phyloP scores from a whole-genome alignment of 2,797 vertebrate species.

The Discoglossus pictus region DNA sequence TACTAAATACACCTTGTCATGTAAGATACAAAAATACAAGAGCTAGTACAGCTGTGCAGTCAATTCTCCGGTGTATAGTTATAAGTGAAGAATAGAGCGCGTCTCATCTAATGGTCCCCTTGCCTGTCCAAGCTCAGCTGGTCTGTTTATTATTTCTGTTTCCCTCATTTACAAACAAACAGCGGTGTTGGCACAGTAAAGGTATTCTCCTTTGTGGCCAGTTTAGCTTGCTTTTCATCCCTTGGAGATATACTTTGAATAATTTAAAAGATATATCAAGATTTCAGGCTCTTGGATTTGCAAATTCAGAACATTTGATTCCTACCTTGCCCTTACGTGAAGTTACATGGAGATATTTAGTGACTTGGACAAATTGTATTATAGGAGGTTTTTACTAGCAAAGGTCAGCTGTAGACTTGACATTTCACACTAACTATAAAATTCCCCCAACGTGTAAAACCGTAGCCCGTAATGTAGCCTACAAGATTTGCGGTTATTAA shows the following conservation, averaged over 20 bases:
- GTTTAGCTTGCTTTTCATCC: slow-evolving; percentile 22
- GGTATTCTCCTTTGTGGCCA: slow-evolving; percentile 26
- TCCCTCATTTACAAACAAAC: slow-evolving; percentile 45
- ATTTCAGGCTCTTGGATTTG: slow-evolving; percentile 3
- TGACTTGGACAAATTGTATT: neutral
- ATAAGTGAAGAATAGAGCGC: slow-evolving; percentile 11
- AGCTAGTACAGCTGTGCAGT: slow-evolving; percentile 31
- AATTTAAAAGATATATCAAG: slow-evolving; percentile 39
- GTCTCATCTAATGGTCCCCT: neutral
- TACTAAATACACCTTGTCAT: slow-evolving; percentile 33
- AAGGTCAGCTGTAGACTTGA: neutral
- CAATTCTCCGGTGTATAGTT: slow-evolving; percentile 25
- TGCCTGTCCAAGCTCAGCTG: slow-evolving; percentile 39
- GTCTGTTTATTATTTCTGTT: slow-evolving; percentile 25
- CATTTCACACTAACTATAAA: slow-evolving; percentile 12
- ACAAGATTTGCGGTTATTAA: too few relatives aligned
- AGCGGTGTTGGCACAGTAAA: slow-evolving; percentile 14
- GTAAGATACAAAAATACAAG: slow-evolving; percentile 18
- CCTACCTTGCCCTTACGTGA: too few relatives aligned
- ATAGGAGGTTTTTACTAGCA: neutral
- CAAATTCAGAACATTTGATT: slow-evolving; percentile 10
- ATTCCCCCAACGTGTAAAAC: too few relatives aligned
- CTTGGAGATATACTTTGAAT: slow-evolving; percentile 27
- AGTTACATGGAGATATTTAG: slow-evolving; percentile 14
- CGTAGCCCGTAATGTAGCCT: too few relatives aligned